Evolutionary conservation across 2,113 vertebrate species (phyloP), one percentile per base, ranked within the genome.

Genomic region (Penelope pileata): DNA sequence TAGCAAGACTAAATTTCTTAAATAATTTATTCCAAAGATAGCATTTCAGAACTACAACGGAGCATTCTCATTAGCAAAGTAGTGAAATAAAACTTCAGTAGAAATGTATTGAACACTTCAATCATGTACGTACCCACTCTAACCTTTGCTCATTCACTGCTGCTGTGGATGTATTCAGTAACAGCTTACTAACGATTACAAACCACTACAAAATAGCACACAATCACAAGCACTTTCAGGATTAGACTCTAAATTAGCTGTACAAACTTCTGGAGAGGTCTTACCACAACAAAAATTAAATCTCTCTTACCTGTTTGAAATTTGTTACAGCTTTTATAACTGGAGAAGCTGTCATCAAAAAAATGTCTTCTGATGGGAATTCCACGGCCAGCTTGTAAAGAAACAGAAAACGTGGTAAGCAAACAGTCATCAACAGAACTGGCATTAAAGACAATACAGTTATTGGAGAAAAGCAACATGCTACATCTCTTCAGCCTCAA

Each of bases 251-350:
- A 69, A 83, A 58, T 83, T 32, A 88, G 6, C 48, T 53, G 29
- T 29, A 64, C 45, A 45, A 83, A 74, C 51, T 56, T 58, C 22
- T 60, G 42, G 60, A 66, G 13, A 73, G 4, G 6, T 54, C 22
- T 75, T 56, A 43, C 13, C 7, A 3, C n/a, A 42, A 51, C 19
- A 63, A 86, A 91, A 89, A 63, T 5, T 2, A 70, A 66, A 26
- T 42, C 7, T 32, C 4, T 76, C 96, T 98, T 91, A 99, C 99
- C 99, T 99, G 98, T 95, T 96, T 99, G 90, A 99, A 99, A 97
- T 99, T 99, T 7, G 98, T 99, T 83, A 99, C 96, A 43, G 99
- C 98, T 97, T 99, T 99, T 94, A 99, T 98, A 80, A 99, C 96
- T 6, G 98, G 97, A 66, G 98, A 98, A 36, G 99, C 98, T 40